Percentiles rank a stretch among this genome's conserved stretches.
Evolutionary conservation across 2,113 vertebrate species (phyloP).

Genomic region (Emydura subglobosa): DNA sequence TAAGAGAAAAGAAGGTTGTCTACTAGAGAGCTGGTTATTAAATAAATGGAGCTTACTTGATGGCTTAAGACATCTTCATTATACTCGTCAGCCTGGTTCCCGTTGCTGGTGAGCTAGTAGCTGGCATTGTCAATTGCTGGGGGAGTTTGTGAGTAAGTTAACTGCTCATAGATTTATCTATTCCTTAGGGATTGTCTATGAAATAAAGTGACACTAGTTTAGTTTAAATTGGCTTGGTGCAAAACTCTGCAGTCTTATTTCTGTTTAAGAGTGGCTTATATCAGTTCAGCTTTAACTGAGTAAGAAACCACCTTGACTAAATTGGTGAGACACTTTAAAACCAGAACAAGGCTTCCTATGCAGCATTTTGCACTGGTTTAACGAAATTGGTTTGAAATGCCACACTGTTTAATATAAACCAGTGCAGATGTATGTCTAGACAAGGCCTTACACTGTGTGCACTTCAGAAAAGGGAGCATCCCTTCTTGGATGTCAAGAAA

Average conservation of each 20-base stretch:
- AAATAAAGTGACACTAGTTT: background rate
- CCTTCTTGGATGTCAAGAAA: background rate
- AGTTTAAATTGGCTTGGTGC: background rate
- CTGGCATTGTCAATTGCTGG: background rate
- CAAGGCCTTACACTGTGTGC: background rate
- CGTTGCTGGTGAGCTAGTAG: rapidly evolving
- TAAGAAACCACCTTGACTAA: background rate
- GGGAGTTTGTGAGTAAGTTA: rapidly evolving
- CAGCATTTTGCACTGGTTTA: background rate
- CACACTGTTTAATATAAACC: background rate
- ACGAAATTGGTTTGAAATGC: background rate
- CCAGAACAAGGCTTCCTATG: background rate
- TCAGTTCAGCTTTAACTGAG: rapidly evolving
- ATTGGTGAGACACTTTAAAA: rapidly evolving
- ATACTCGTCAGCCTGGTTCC: rapidly evolving
- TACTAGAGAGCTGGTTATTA: background rate
- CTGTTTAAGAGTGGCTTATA: rapidly evolving
- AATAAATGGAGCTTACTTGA: rapidly evolving
- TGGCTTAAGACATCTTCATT: rapidly evolving
- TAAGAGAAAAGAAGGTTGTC: rapidly evolving
- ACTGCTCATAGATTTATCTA: background rate
- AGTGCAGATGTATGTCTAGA: rapidly evolving
- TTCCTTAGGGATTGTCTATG: rapidly evolving
- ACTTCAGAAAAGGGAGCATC: background rate
- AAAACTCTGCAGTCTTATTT: background rate